Percentiles rank a stretch among this genome's conserved stretches.
Conservation (phyloP, 2,888 invertebrate species). For the Pinctada fucata region DNA sequence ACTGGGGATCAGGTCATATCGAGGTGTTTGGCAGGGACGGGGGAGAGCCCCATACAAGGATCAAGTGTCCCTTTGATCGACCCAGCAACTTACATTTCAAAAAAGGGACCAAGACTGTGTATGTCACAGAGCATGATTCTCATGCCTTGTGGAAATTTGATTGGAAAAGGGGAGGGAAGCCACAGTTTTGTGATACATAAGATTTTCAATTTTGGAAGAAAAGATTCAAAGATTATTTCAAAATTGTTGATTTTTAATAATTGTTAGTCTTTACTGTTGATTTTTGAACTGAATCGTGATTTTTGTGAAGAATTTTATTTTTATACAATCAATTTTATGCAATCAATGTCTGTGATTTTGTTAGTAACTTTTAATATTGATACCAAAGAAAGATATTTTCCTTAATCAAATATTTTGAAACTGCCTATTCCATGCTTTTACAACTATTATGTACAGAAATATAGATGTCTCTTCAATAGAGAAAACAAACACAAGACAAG, state of each 20-base stretch:
- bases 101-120: slow-evolving; percentile 63
- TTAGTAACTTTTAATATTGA: too few relatives aligned
- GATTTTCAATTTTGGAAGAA: background rate
- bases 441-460: too few relatives aligned
- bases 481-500: too few relatives aligned
- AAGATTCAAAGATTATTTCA: background rate
- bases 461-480: too few relatives aligned
- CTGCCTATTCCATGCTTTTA: too few relatives aligned
- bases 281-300: too few relatives aligned
- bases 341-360: too few relatives aligned
- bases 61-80: slow-evolving; percentile 67
- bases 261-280: too few relatives aligned
- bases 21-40: slow-evolving; percentile 70
- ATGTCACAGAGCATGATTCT: slow-evolving; percentile 70
- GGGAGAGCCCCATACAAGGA: slow-evolving; percentile 62
- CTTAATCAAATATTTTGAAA: too few relatives aligned
- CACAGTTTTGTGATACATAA: slow-evolving; percentile 66
- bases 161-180: slow-evolving; percentile 67
- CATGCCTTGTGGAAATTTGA: slow-evolving; percentile 71
- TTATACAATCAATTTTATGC: too few relatives aligned
- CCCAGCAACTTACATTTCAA: slow-evolving; percentile 72
- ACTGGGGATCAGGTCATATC: slow-evolving; percentile 68
- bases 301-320: too few relatives aligned
- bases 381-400: too few relatives aligned
- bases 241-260: background rate